Percentiles rank a stretch among this genome's conserved stretches.
phyloP scores from a whole-genome alignment of 2,113 vertebrate genomes.

The Tilapia sparmanii region DNA sequence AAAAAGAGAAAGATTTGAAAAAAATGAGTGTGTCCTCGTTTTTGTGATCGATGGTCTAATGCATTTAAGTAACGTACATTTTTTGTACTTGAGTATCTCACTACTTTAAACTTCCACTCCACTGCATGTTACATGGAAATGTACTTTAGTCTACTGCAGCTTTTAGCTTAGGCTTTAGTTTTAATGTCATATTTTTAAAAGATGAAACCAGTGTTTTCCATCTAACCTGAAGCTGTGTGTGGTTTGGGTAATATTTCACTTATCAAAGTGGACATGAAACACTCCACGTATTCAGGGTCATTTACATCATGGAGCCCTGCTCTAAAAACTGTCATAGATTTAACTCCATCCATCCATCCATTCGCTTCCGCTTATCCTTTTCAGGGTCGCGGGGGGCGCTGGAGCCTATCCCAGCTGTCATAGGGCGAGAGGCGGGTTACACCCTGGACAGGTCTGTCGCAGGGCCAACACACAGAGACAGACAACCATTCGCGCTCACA shows the following conservation, averaged over 20 bases:
- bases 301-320: accelerated
- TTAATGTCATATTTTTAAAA: neutral
- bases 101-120: neutral
- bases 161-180: neutral
- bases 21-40: neutral
- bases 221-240: neutral
- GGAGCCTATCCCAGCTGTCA: neutral
- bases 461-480: accelerated
- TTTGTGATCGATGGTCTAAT: neutral
- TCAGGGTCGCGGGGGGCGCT: accelerated
- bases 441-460: neutral
- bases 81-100: neutral
- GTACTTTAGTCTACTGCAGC: neutral
- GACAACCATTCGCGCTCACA: too few relatives aligned
- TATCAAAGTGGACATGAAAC: neutral
- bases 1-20: neutral
- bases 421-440: neutral
- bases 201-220: neutral
- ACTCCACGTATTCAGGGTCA: neutral
- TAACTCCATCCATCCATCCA: neutral
- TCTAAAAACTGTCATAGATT: neutral
- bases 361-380: accelerated
- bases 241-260: accelerated
- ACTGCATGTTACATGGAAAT: neutral
- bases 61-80: accelerated